Conservation (phyloP, 2,113 vertebrate genomes). For the Laterallus jamaicensis region DNA sequence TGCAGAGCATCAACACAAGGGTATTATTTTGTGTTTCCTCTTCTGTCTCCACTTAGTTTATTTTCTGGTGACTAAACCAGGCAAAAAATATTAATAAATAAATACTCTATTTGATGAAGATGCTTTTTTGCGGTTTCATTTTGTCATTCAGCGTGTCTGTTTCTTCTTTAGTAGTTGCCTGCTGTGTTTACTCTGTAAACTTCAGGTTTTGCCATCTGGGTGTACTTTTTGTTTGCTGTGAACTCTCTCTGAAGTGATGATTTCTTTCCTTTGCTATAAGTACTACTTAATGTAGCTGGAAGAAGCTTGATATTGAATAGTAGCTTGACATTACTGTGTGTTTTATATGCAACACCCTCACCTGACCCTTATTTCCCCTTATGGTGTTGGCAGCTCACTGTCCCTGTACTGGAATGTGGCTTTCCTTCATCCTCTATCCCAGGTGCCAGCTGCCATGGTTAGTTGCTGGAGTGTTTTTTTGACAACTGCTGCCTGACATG, state of each 20-base stretch:
- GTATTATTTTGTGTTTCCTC: neutral
- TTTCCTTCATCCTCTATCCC: neutral
- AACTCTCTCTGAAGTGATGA: neutral
- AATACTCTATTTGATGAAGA: neutral
- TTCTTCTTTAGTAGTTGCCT: neutral
- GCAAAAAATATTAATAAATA: neutral
- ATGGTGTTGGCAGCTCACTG: neutral
- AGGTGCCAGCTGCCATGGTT: neutral
- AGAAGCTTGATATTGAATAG: neutral
- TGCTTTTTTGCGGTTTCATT: neutral
- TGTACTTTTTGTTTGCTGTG: neutral
- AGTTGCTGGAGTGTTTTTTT: neutral
- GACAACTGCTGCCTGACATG: neutral
- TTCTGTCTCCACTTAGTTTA: neutral
- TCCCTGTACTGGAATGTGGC: neutral
- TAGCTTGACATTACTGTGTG: neutral
- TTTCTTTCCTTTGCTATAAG: neutral
- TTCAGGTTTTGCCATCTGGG: neutral
- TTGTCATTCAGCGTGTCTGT: neutral
- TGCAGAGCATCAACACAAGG: neutral
- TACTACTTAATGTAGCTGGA: neutral
- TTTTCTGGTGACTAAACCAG: neutral
- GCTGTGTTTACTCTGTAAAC: neutral
- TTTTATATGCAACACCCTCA: neutral
- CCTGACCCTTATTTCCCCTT: neutral